phyloP scores from a whole-genome alignment of 2,113 vertebrate species.

The Pollimyrus isidori region DNA sequence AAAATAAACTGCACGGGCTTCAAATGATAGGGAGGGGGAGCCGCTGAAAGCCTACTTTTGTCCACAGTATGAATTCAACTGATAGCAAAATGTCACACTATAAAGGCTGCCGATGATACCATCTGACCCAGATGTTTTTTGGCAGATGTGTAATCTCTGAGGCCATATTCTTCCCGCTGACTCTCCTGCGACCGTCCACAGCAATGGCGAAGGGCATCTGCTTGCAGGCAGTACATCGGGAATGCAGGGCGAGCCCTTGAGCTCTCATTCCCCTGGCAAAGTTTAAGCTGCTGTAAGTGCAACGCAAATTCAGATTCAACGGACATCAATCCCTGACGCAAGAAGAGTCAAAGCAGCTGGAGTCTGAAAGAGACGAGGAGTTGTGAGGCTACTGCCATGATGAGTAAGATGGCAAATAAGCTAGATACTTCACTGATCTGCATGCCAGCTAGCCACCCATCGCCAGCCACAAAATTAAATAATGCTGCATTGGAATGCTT shows the following conservation, averaged over 20 bases:
- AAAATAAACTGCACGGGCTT: not conserved
- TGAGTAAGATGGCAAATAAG: not conserved
- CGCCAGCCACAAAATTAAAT: not conserved
- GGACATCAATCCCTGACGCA: not conserved
- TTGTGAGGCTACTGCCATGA: not conserved
- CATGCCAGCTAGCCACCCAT: not conserved
- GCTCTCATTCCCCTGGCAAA: not conserved
- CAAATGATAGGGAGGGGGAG: not conserved
- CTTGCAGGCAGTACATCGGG: not conserved
- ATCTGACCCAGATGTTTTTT: conserved; percentile 7
- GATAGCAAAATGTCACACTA: conserved; percentile 16
- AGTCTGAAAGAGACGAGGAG: not conserved
- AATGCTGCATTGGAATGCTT: not conserved
- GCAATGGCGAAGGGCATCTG: no score
- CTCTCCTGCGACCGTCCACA: not conserved
- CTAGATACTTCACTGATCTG: not conserved
- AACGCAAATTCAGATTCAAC: not conserved
- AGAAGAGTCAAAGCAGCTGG: not conserved
- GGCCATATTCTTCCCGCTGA: not conserved
- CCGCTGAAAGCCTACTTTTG: not conserved
- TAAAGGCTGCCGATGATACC: conserved; percentile 7
- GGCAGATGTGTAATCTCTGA: conserved; percentile 7
- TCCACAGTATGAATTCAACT: not conserved
- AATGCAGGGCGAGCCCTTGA: not conserved
- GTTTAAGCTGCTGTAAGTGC: not conserved